Base-by-base conservation (phyloP, 2,797 vertebrate species). In the Amblyraja radiata region DNA sequence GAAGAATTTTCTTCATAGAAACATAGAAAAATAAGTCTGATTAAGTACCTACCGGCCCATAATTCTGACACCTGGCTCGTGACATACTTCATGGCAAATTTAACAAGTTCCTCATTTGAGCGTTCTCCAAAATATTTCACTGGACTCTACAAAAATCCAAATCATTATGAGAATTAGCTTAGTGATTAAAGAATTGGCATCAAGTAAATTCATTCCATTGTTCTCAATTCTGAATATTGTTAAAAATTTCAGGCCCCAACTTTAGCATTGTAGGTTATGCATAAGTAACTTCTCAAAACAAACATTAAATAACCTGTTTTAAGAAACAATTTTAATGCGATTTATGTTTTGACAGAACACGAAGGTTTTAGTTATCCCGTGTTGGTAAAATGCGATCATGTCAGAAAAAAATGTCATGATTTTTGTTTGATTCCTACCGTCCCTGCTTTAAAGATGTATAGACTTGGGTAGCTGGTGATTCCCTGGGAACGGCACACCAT, bases 381-480 rank as follows among this genome's bases (percentile, higher is more conserved):
- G n/a, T 18, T 77, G 58, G 23, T 25, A 13, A n/a, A n/a, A 93
- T 4, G 25, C 21, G 25, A 39, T 0, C 9, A 14, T 63, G 28
- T 80, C 54, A 32, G 58, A 61, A 63, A 77, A 77, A 8, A 76
- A 32, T 21, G 25, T 32, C 2, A 32, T 16, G 68, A 9, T 9
- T 78, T 10, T 61, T 58, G 58, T 25, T 25, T 93, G 63, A 61
- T 36, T 93, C 97, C 96, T 94, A 99, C 99, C 97, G 96, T 97
- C 95, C 97, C 97, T 79, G 97, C 95, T 95, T 96, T 97, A 95
- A 97, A 99, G 32, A 99, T 90, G 21, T 97, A 97, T 83, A 99
- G 97, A 93, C 98, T 99, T 65, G 98, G 99, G 93, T 99, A 99
- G 94, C 98, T 98, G 96, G 95, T 98, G 95, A 99, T 97, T 81